Evolutionary conservation across 2,888 invertebrate genomes (phyloP).

Genomic region (Flabesymbios commensalis): DNA sequence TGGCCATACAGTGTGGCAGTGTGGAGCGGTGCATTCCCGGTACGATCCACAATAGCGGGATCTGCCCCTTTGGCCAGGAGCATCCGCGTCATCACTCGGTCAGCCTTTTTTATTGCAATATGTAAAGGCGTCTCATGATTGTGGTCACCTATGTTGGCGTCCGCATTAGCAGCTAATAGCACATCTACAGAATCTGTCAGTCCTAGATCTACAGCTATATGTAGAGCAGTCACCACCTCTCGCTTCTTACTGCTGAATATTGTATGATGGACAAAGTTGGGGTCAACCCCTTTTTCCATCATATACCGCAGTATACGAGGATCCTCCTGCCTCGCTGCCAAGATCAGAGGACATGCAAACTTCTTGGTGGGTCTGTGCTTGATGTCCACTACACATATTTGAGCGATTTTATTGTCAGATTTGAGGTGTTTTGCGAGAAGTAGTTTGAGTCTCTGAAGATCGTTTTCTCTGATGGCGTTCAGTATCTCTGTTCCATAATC

Average conservation of each 20-base stretch:
- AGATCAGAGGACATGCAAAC: slow-evolving; percentile 40
- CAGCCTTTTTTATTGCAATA: slow-evolving; percentile 39
- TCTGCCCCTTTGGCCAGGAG: slow-evolving; percentile 38
- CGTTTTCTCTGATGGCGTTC: slow-evolving; percentile 37
- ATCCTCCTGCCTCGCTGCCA: slow-evolving; percentile 38
- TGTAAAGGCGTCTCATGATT: slow-evolving; percentile 38
- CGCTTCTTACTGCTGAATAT: slow-evolving; percentile 33
- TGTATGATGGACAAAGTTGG: slow-evolving; percentile 39
- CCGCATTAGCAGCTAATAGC: slow-evolving; percentile 32
- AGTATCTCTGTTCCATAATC: slow-evolving; percentile 39
- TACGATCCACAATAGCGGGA: slow-evolving; percentile 28
- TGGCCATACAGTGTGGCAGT: slow-evolving; percentile 39
- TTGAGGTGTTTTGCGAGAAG: slow-evolving; percentile 36
- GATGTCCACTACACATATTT: slow-evolving; percentile 37
- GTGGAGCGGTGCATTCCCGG: slow-evolving; percentile 39
- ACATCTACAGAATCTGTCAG: slow-evolving; percentile 32
- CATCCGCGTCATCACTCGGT: slow-evolving; percentile 34
- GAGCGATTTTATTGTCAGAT: slow-evolving; percentile 31
- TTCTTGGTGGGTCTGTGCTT: slow-evolving; percentile 40
- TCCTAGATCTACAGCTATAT: slow-evolving; percentile 37
- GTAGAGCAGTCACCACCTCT: slow-evolving; percentile 36
- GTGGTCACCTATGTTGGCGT: slow-evolving; percentile 37
- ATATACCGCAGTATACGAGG: slow-evolving; percentile 36
- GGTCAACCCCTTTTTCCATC: slow-evolving; percentile 35
- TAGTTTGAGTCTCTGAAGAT: slow-evolving; percentile 27